A percentile compares a stretch with the other conserved stretches of the same genome.
phyloP scores from a whole-genome alignment of 2,888 invertebrate species.

The Amphimallon solstitiale region DNA sequence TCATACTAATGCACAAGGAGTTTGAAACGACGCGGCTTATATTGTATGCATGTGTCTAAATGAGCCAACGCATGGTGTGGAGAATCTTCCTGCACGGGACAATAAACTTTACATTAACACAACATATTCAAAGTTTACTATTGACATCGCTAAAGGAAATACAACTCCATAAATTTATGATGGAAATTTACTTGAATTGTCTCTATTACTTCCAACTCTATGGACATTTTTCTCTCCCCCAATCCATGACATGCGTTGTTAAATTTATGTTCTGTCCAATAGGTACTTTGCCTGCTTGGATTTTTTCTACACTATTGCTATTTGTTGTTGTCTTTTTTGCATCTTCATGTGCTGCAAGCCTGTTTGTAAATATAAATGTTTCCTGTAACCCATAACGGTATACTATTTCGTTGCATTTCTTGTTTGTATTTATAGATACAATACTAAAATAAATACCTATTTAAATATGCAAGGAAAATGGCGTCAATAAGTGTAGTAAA shows the following conservation, averaged over 20 bases:
- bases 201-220: conserved; percentile 23
- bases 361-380: conserved; percentile 26
- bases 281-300: conserved; percentile 3
- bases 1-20: conserved; percentile 57
- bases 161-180: conserved; percentile 31
- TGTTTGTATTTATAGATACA: neutral
- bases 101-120: conserved; percentile 35
- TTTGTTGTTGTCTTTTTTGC: conserved; percentile 15
- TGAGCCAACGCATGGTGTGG: conserved; percentile 33
- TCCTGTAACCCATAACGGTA: conserved; percentile 17
- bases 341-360: conserved; percentile 8
- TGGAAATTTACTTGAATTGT: conserved; percentile 28
- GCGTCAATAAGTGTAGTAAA: conserved; percentile 26
- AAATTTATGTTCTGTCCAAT: neutral
- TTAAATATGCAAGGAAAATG: conserved; percentile 25
- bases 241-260: conserved; percentile 21
- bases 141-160: conserved; percentile 30
- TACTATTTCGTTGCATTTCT: conserved; percentile 13
- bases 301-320: conserved; percentile 1
- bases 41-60: conserved; percentile 43
- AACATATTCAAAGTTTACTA: conserved; percentile 27
- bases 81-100: conserved; percentile 7
- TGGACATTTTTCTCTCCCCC: neutral
- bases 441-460: too few species aligned
- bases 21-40: conserved; percentile 50